phyloP scores from a whole-genome alignment of 2,888 invertebrate genomes.

The Argynnis bischoffii region DNA sequence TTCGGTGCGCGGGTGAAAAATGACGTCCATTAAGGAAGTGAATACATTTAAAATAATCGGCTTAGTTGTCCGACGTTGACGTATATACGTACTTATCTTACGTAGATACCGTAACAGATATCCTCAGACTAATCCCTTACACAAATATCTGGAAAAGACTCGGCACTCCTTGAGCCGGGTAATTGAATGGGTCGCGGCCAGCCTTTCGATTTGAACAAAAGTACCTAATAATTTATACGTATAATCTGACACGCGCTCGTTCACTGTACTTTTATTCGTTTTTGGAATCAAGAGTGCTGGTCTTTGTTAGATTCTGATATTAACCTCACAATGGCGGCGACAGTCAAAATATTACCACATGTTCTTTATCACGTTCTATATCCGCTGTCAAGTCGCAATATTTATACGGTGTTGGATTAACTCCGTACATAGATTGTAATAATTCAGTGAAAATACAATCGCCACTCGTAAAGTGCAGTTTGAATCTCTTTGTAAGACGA shows the following conservation, averaged over 20 bases:
- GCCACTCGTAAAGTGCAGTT: slow-evolving; percentile 44
- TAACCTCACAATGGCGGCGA: slow-evolving; percentile 65
- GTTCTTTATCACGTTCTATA: slow-evolving; percentile 64
- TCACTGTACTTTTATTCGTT: slow-evolving; percentile 61
- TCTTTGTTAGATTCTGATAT: slow-evolving; percentile 72
- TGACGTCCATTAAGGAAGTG: slow-evolving; percentile 82
- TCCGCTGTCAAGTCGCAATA: slow-evolving; percentile 65
- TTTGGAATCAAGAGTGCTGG: slow-evolving; percentile 62
- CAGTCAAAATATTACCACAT: slow-evolving; percentile 74
- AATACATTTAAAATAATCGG: slow-evolving; percentile 83
- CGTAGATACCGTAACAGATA: slow-evolving; percentile 81
- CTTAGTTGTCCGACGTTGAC: slow-evolving; percentile 82
- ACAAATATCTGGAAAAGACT: slow-evolving; percentile 80
- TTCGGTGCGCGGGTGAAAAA: slow-evolving; percentile 75
- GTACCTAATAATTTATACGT: slow-evolving; percentile 80
- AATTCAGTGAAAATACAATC: slow-evolving; percentile 35
- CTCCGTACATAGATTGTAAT: slow-evolving; percentile 39
- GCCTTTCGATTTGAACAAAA: slow-evolving; percentile 78
- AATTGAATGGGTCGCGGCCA: slow-evolving; percentile 70
- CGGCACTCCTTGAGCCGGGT: slow-evolving; percentile 76
- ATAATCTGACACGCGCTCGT: slow-evolving; percentile 77
- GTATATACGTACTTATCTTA: slow-evolving; percentile 82
- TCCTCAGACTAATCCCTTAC: slow-evolving; percentile 77
- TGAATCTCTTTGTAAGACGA: slow-evolving; percentile 33
- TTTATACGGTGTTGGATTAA: slow-evolving; percentile 57